phyloP scores from a whole-genome alignment of 2,888 invertebrate genomes.

The Junonia oenone region DNA sequence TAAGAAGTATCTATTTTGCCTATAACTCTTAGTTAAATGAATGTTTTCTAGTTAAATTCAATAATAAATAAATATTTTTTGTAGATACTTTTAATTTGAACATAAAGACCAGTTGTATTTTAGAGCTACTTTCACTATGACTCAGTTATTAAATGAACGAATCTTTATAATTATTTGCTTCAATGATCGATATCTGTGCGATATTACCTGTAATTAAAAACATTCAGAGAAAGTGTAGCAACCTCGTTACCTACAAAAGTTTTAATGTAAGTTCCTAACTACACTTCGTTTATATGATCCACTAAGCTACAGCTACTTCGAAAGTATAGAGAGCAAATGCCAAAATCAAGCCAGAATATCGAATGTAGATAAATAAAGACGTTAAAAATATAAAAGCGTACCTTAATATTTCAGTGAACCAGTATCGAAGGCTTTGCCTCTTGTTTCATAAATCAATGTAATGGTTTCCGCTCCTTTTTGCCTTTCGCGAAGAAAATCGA shows the following conservation, averaged over 20 bases:
- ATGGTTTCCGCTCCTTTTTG: conserved; percentile 63
- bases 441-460: conserved; percentile 64
- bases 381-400: conserved; percentile 3
- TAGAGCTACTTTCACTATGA: not conserved
- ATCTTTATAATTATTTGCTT: not conserved
- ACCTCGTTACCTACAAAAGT: not conserved
- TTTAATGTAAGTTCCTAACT: not conserved
- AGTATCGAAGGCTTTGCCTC: conserved; percentile 26
- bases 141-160: not conserved
- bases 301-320: not conserved
- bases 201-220: not conserved
- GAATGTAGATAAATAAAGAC: conserved; percentile 1
- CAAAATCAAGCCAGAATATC: conserved; percentile 4
- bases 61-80: not conserved
- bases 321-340: conserved; percentile 1
- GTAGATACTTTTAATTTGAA: too few species aligned
- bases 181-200: not conserved
- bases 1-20: too few species aligned
- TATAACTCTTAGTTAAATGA: not conserved
- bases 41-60: not conserved
- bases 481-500: conserved; percentile 46
- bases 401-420: conserved; percentile 24
- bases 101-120: not conserved
- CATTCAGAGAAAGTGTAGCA: conserved; percentile 2
- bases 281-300: not conserved